Conservation (phyloP, 53 echinoderm and acorn worm species). For the Actinopyga echinites region DNA sequence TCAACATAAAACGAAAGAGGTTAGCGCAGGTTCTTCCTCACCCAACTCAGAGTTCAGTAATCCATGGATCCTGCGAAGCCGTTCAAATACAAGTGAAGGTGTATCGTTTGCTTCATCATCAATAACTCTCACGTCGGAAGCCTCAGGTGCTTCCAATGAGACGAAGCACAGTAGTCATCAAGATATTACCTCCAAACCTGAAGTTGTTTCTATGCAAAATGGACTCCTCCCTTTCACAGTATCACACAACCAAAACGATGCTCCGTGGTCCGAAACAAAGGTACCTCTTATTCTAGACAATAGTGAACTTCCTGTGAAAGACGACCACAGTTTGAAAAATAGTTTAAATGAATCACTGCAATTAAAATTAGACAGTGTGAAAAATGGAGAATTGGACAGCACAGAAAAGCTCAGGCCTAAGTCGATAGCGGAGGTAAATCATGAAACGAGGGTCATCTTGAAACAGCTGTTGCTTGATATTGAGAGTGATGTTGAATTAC, state of each 20-base stretch:
- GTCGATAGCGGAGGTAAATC: constrained; percentile 39
- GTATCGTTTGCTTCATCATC: constrained; percentile 41
- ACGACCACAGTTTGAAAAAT: not conserved
- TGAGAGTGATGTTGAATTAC: constrained; percentile 22
- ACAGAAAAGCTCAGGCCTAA: constrained; percentile 13
- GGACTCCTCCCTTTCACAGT: constrained; percentile 5
- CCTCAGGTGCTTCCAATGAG: constrained; percentile 36
- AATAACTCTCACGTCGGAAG: constrained; percentile 27
- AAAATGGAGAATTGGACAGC: not conserved
- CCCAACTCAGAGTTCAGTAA: constrained; percentile 31
- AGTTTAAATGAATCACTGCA: constrained; percentile 12
- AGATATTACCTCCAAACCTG: not conserved
- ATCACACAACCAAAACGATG: not conserved
- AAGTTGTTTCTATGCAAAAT: constrained; percentile 30
- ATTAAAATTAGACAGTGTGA: not conserved
- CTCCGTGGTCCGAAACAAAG: not conserved
- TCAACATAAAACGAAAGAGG: constrained; percentile 1
- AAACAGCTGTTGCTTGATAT: constrained; percentile 38
- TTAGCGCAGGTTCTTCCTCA: constrained; percentile 3
- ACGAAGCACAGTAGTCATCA: constrained; percentile 4
- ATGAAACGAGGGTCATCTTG: constrained; percentile 24
- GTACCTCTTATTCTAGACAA: constrained; percentile 8
- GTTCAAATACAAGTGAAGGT: constrained; percentile 45
- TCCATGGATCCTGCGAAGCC: constrained; percentile 39
- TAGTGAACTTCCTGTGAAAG: constrained; percentile 4